Evolutionary conservation across 2,797 vertebrate genomes (phyloP), one percentile per base, ranked within the genome.

Genomic region (Darevskia nairensis): DNA sequence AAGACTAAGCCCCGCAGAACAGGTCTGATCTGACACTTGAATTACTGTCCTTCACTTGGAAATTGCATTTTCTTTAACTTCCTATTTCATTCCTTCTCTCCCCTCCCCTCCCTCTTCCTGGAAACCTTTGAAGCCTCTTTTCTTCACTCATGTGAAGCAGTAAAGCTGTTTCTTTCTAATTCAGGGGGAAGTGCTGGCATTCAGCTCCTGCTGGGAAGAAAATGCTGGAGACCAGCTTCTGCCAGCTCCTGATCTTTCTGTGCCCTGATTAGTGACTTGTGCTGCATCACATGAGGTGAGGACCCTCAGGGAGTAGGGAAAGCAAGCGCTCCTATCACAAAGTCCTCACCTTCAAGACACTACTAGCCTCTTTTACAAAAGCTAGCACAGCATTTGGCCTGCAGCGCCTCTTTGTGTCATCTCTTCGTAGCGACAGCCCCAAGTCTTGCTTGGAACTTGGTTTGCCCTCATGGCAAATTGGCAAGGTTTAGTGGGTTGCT

Each of bases 231-330:
- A 93, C 87, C 78, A 81, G 80, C 0, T 0, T 80, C 87, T 90
- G 89, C 88, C 0, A 0, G 29, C 85, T 77, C 59, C 82, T 55
- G 50, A 86, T 91, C 8, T 0, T 82, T 35, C 90, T 87, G 74
- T 93, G 88, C 75, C 91, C 90, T 94, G 92, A 93, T 94, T 91
- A 94, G 89, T 0, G 17, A 6, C 88, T 91, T 90, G 75, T 92
- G 88, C 86, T 1, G 0, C 74, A 90, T 87, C 86, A 86, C 82
- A 41, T 82, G 87, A 86, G 85, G 35, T 88, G 90, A 82, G 19
- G 83, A 77, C 27, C 41, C 88, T 92, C 1, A 0, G 41, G 32
- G 81, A 66, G 61, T 59, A 89, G 87, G 32, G 21, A 41, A 7
- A 29, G 3, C 50, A 75, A 50, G 55, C 25, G 15, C 7, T 0